phyloP scores from a whole-genome alignment of 1,140 invertebrate genomes.

The Sarcophaga bullata region DNA sequence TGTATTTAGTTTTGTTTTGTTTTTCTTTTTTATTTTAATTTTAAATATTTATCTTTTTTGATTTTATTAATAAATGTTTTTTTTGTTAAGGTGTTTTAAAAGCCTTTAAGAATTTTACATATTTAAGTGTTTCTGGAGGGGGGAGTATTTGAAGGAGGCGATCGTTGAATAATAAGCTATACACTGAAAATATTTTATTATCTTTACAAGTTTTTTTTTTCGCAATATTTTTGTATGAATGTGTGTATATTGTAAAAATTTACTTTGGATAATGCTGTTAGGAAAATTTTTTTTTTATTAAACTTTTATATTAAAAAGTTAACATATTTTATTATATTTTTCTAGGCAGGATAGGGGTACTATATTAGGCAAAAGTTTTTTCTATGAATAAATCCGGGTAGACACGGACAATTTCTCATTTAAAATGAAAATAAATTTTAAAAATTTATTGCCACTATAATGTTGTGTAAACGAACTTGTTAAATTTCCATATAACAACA shows the following conservation, averaged over 20 bases:
- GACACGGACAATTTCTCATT: too few relatives aligned
- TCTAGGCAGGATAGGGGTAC: too few relatives aligned
- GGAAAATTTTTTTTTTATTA: background rate
- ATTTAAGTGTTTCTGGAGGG: background rate
- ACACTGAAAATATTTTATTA: background rate
- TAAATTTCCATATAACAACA: too few relatives aligned
- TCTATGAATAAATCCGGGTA: too few relatives aligned
- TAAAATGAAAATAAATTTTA: too few relatives aligned
- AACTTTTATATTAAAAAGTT: background rate
- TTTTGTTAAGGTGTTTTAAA: background rate
- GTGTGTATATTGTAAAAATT: background rate
- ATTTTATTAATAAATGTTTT: background rate
- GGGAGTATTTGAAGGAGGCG: background rate
- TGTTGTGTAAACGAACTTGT: too few relatives aligned
- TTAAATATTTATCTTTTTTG: background rate
- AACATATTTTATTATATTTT: too few relatives aligned
- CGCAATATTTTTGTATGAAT: background rate
- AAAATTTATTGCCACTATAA: too few relatives aligned
- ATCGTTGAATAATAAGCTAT: background rate
- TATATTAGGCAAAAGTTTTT: too few relatives aligned
- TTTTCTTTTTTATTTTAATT: background rate
- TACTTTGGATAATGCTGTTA: conserved; percentile 31
- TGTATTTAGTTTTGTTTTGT: background rate
- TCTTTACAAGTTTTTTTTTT: conserved; percentile 23
- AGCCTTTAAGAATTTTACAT: background rate